Conservation (phyloP, 2,888 invertebrate species). For the Syritta pipiens region DNA sequence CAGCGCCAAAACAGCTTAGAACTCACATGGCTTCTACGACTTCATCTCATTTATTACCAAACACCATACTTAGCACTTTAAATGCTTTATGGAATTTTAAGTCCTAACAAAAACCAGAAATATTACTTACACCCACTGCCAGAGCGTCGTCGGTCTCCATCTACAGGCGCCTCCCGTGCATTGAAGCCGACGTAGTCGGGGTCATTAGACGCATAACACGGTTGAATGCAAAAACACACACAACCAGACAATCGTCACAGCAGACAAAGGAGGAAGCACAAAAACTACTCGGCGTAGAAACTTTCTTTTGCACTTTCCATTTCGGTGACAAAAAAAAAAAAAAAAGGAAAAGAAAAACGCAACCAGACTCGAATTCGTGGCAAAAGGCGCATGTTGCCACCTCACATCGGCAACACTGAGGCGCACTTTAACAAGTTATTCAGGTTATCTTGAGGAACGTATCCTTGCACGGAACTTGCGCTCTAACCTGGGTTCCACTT, state of each 20-base stretch:
- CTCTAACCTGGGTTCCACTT: neutral
- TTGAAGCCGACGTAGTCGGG: too few relatives aligned
- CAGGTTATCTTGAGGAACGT: neutral
- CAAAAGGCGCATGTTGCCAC: slow-evolving; percentile 31
- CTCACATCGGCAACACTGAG: slow-evolving; percentile 29
- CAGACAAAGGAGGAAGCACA: slow-evolving; percentile 6
- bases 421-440: neutral
- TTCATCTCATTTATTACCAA: too few relatives aligned
- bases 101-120: neutral
- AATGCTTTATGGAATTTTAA: too few relatives aligned
- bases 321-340: slow-evolving; percentile 24
- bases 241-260: neutral
- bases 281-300: slow-evolving; percentile 22
- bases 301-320: slow-evolving; percentile 53
- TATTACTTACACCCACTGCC: slow-evolving; percentile 9
- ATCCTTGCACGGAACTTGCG: slow-evolving; percentile 29
- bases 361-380: too few relatives aligned
- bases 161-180: too few relatives aligned
- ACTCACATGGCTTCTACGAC: too few relatives aligned
- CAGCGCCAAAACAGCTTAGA: too few relatives aligned
- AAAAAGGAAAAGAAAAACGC: too few relatives aligned
- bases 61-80: too few relatives aligned
- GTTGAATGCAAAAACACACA: neutral
- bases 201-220: slow-evolving; percentile 31
- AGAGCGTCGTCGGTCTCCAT: too few relatives aligned